A percentile compares a stretch with the other conserved stretches of the same genome.
These are phyloP conservation scores for Amiota minor DNA, from an alignment of 2,888 invertebrate species.

Conservation along the genomic window DNA sequence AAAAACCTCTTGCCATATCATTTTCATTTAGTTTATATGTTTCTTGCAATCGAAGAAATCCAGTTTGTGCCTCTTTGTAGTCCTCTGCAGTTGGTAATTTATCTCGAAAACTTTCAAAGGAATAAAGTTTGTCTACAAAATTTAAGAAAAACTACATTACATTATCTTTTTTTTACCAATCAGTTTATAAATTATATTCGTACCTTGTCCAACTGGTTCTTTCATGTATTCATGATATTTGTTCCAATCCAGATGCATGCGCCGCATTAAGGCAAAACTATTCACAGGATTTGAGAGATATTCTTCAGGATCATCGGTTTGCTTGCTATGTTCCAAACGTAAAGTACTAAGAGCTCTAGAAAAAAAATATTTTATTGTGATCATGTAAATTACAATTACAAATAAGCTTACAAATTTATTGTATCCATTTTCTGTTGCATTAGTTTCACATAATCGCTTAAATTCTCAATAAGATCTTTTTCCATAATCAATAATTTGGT, in stretches of 20 bases:
- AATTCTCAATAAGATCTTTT: background rate
- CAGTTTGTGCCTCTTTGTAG: background rate
- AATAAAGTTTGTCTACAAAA: background rate
- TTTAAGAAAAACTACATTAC: too few species aligned
- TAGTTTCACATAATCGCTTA: background rate
- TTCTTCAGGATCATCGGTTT: background rate
- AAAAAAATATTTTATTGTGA: background rate
- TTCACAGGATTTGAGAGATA: background rate
- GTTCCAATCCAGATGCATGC: background rate
- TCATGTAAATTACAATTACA: background rate
- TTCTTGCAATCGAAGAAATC: background rate
- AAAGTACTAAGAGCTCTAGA: background rate
- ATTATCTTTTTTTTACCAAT: too few species aligned
- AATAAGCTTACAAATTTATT: background rate
- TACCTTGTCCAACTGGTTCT: background rate
- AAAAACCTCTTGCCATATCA: background rate
- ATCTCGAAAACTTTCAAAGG: background rate
- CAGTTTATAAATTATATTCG: too few species aligned
- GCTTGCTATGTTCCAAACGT: too few species aligned
- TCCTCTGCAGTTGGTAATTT: slow-evolving; percentile 7
- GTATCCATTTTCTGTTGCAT: background rate
- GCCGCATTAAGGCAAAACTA: background rate
- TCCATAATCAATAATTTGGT: background rate
- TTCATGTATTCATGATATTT: background rate
- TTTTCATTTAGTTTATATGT: background rate